Conservation (phyloP, 2,888 invertebrate species). For the Apodemia hepburni region DNA sequence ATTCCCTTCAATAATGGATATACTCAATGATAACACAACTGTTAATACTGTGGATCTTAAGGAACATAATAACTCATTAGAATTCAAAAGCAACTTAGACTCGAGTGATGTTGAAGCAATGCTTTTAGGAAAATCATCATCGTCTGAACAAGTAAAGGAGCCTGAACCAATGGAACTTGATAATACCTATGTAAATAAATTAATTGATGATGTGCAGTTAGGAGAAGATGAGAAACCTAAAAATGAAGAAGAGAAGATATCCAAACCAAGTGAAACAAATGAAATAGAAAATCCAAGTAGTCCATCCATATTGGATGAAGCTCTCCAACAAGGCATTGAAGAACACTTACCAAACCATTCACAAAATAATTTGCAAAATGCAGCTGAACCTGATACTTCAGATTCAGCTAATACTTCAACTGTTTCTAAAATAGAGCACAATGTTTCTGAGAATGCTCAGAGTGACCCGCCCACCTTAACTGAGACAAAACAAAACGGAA, state of each 20-base stretch:
- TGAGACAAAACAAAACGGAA: neutral
- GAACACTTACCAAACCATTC: slow-evolving; percentile 49
- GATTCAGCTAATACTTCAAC: no score
- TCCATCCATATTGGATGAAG: slow-evolving; percentile 67
- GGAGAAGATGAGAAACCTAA: slow-evolving; percentile 33
- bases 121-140: slow-evolving; percentile 54
- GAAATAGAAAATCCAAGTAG: slow-evolving; percentile 55
- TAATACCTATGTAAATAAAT: slow-evolving; percentile 43
- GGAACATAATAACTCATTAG: slow-evolving; percentile 44
- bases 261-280: slow-evolving; percentile 28
- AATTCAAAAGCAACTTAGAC: slow-evolving; percentile 53
- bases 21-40: slow-evolving; percentile 52
- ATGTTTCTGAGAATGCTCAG: neutral
- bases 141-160: slow-evolving; percentile 38
- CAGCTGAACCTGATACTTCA: slow-evolving; percentile 14
- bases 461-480: neutral
- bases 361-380: slow-evolving; percentile 16
- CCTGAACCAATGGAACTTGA: slow-evolving; percentile 54
- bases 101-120: slow-evolving; percentile 73
- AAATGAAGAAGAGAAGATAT: slow-evolving; percentile 28
- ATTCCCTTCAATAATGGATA: slow-evolving; percentile 75
- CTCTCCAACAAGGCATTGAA: slow-evolving; percentile 56
- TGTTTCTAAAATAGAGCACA: neutral
- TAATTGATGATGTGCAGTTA: slow-evolving; percentile 47
- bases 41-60: slow-evolving; percentile 45